Evolutionary conservation across 2,113 vertebrate genomes (phyloP).

Genomic region (Proterorhinus semilunaris): DNA sequence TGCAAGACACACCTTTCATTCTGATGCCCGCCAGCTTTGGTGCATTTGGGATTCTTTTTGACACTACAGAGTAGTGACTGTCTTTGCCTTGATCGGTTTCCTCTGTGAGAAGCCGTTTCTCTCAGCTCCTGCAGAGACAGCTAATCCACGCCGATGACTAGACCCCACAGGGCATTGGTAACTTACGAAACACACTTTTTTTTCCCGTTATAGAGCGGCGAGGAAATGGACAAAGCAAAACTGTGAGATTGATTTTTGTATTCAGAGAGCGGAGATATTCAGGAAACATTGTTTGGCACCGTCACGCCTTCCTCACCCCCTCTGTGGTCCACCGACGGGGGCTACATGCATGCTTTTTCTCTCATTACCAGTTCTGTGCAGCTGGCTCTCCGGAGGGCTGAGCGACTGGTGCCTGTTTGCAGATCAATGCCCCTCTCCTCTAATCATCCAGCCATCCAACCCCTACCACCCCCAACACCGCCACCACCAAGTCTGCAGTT

Average conservation of each 20-base stretch:
- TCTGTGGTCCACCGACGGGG: slow-evolving; percentile 24
- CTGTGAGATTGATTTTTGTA: background rate
- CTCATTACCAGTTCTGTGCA: slow-evolving; percentile 45
- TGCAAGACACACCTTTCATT: too few species aligned
- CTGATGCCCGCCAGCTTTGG: too few species aligned
- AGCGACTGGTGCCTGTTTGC: slow-evolving; percentile 47
- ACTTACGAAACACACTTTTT: too few species aligned
- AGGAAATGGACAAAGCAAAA: background rate
- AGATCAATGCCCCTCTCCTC: slow-evolving; percentile 56
- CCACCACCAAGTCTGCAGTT: slow-evolving; percentile 23
- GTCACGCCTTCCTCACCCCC: slow-evolving; percentile 50
- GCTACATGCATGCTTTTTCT: slow-evolving; percentile 34
- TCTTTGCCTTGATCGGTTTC: too few species aligned
- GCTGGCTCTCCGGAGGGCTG: slow-evolving; percentile 42
- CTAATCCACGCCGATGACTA: too few species aligned
- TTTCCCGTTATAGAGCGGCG: too few species aligned
- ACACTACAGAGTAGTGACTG: too few species aligned
- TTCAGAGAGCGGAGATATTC: background rate
- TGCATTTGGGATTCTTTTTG: too few species aligned
- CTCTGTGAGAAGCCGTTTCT: too few species aligned
- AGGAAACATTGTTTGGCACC: slow-evolving; percentile 23
- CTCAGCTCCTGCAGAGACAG: too few species aligned
- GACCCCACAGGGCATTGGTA: too few species aligned
- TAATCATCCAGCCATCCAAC: slow-evolving; percentile 48
- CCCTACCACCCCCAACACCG: background rate